Evolutionary conservation across 2,113 vertebrate species (phyloP).

Genomic region (Dasyornis broadbenti): DNA sequence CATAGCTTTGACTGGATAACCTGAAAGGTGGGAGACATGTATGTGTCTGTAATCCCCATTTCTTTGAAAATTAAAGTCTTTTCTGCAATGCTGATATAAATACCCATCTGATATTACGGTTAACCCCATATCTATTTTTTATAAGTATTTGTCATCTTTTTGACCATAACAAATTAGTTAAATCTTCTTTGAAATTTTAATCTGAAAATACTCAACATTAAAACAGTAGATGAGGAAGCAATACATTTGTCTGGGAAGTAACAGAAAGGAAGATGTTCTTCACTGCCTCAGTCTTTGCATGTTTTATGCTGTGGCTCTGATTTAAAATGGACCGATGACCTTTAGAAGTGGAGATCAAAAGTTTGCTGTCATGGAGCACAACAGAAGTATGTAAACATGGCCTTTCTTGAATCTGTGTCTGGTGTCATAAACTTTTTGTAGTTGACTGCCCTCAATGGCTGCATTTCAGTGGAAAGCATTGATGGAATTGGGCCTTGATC

Average conservation of each 20-base stretch:
- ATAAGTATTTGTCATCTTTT: not conserved
- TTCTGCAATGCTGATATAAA: not conserved
- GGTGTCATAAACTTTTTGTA: not conserved
- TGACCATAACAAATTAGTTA: not conserved
- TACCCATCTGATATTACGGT: not conserved
- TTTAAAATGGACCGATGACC: not conserved
- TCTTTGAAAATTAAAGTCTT: not conserved
- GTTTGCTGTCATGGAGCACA: not conserved
- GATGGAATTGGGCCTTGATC: not conserved
- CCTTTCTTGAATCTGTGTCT: not conserved
- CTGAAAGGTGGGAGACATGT: not conserved
- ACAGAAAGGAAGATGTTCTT: not conserved
- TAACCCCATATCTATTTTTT: not conserved
- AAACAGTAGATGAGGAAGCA: not conserved
- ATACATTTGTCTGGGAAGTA: not conserved
- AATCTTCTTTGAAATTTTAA: not conserved
- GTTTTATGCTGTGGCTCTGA: not conserved
- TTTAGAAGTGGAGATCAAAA: not conserved
- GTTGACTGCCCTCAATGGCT: not conserved
- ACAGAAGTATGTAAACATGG: not conserved
- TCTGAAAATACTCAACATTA: not conserved
- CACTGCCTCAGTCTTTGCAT: not conserved
- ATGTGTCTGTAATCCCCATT: not conserved
- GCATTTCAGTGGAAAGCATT: not conserved
- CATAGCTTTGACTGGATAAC: not conserved